Conservation (phyloP, 2,888 invertebrate species). For the Galeruca laticollis region DNA sequence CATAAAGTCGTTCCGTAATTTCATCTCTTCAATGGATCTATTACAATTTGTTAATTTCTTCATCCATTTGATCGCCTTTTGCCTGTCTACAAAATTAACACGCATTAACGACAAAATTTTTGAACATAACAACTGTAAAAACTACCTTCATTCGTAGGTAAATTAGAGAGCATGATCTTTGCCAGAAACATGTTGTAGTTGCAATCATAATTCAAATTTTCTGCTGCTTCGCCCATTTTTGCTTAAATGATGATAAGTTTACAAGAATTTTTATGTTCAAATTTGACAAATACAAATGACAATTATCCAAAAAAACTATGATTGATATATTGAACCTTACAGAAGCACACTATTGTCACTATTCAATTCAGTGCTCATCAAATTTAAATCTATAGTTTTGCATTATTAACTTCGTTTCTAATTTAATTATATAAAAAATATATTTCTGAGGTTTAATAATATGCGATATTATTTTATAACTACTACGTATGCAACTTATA, state of each 20-base stretch:
- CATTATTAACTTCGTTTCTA: no score
- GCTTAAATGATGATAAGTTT: constrained; percentile 33
- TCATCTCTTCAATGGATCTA: constrained; percentile 68
- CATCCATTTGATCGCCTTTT: constrained; percentile 68
- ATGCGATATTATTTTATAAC: background rate
- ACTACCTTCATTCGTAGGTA: constrained; percentile 58
- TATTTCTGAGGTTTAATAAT: background rate
- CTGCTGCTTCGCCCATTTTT: constrained; percentile 63
- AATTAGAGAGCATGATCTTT: constrained; percentile 66
- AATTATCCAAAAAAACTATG: background rate
- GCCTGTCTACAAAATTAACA: constrained; percentile 63
- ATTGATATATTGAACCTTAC: background rate
- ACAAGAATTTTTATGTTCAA: constrained; percentile 44
- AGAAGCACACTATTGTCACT: background rate
- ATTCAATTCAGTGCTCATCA: background rate
- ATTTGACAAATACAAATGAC: constrained; percentile 37
- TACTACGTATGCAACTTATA: background rate
- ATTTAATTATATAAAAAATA: background rate
- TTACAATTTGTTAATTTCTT: constrained; percentile 67
- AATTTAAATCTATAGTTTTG: no score
- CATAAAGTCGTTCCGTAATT: constrained; percentile 70
- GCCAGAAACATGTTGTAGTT: constrained; percentile 69
- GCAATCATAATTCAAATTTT: constrained; percentile 69
- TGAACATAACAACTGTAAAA: constrained; percentile 12
- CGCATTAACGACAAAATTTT: constrained; percentile 1